These are phyloP conservation scores for Rostratula benghalensis DNA, from an alignment of 2,113 vertebrate genomes.

Conservation along the genomic window DNA sequence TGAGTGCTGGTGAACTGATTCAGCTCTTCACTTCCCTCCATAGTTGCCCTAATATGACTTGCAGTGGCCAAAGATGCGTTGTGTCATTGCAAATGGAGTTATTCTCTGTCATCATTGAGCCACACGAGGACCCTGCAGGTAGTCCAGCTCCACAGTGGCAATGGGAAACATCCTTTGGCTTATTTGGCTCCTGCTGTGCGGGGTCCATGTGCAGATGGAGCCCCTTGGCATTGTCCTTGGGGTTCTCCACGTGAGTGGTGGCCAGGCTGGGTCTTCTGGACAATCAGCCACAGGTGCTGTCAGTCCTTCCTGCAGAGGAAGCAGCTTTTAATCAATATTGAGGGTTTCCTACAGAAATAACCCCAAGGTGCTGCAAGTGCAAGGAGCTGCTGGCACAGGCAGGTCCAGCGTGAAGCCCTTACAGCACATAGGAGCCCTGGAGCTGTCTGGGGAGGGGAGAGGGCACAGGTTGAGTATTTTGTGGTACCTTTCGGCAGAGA, in stretches of 20 bases:
- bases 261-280: background rate
- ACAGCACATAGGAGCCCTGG: background rate
- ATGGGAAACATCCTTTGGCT: background rate
- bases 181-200: background rate
- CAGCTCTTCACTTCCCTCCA: background rate
- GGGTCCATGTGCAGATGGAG: background rate
- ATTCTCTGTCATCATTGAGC: fast-evolving
- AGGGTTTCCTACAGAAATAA: background rate
- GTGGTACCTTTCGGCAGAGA: background rate
- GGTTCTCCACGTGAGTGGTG: fast-evolving
- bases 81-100: background rate
- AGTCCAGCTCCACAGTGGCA: background rate
- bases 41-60: background rate
- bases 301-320: background rate
- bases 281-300: background rate
- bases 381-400: background rate
- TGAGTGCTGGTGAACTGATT: too few relatives aligned
- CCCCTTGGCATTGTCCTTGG: background rate
- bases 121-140: fast-evolving
- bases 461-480: background rate
- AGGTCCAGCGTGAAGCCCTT: background rate
- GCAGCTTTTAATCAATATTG: fast-evolving
- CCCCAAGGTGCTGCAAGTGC: background rate
- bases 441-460: background rate
- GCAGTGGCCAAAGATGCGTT: background rate